Base-by-base conservation (phyloP, 2,113 vertebrate genomes). In the Sialia sialis region DNA sequence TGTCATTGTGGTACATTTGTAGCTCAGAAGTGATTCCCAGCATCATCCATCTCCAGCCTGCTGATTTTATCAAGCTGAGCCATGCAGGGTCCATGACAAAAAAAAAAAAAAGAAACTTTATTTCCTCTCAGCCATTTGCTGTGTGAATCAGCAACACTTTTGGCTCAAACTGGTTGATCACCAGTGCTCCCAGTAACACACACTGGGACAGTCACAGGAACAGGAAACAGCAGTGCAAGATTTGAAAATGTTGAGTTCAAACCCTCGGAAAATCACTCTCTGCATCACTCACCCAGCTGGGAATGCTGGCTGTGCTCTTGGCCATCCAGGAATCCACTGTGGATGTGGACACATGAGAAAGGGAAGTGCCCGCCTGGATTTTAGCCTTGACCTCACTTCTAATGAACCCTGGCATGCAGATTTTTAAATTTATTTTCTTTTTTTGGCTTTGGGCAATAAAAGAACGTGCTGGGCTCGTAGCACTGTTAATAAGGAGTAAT, bases 41-140 rank as follows among this genome's bases (percentile, higher is more conserved):
- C 84, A 58, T 36, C 69, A 80, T 95, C 91, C 76, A 75, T 96
- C 94, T 93, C 67, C 84, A 74, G 67, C 26, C 27, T 76, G 87
- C 77, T 95, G 49, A 82, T 94, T 89, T 92, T 46, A 66, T 46
- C 81, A 72, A 64, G 86, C 86, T 84, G 81, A 93, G 59, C 78
- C 46, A 8, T 0, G 38, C 84, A 58, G 58, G 58, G 69, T 26
- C 66, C 60, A 10, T n/a, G 2, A 4, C 77, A 64, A 69, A 69
- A 36, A 39, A 39, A n/a, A n/a, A 39, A 39, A 39, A 23, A 22
- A 26, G 77, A 22, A 49, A 34, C 32, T 89, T 75, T 19, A 63
- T 81, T 85, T 88, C n/a, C 19, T 49, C 46, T 77, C 22, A 3
- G 20, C 38, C 13, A 5, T 85, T 66, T 54, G 11, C 7, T 5